These are phyloP conservation scores for Salminus brasiliensis DNA, from an alignment of 2,113 vertebrate genomes.

Conservation along the genomic window DNA sequence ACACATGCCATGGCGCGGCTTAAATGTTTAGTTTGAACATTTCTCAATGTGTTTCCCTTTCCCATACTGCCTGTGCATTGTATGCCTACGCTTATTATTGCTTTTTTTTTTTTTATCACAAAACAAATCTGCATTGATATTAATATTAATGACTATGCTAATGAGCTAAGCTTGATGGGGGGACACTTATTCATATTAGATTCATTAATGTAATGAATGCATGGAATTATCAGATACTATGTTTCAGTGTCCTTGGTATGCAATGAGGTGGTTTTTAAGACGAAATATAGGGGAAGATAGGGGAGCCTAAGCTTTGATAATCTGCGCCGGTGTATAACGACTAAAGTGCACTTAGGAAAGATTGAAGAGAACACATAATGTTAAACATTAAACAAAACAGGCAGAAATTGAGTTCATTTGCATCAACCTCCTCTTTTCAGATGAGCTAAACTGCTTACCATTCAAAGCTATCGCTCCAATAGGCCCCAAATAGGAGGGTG, in stretches of 20 bases:
- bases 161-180: slow-evolving; percentile 66
- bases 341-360: slow-evolving; percentile 62
- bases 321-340: slow-evolving; percentile 64
- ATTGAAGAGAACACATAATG: slow-evolving; percentile 64
- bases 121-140: slow-evolving; percentile 62
- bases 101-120: slow-evolving; percentile 18
- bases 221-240: slow-evolving; percentile 70
- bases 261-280: slow-evolving; percentile 66
- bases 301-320: slow-evolving; percentile 70
- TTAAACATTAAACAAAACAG: slow-evolving; percentile 77
- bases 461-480: slow-evolving; percentile 81
- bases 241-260: slow-evolving; percentile 73
- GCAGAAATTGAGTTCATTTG: slow-evolving; percentile 77
- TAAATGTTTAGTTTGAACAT: slow-evolving; percentile 39
- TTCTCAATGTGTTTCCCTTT: slow-evolving; percentile 27
- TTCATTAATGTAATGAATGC: slow-evolving; percentile 80
- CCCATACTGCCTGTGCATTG: slow-evolving; percentile 15
- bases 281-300: slow-evolving; percentile 66
- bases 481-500: slow-evolving; percentile 79
- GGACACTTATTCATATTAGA: slow-evolving; percentile 74
- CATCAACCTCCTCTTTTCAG: slow-evolving; percentile 76
- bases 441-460: slow-evolving; percentile 78
- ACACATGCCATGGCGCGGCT: slow-evolving; percentile 5
- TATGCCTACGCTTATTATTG: background rate
- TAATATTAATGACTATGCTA: slow-evolving; percentile 79